These are phyloP conservation scores for Sericinus montela DNA, from an alignment of 2,888 invertebrate species.

Conservation along the genomic window DNA sequence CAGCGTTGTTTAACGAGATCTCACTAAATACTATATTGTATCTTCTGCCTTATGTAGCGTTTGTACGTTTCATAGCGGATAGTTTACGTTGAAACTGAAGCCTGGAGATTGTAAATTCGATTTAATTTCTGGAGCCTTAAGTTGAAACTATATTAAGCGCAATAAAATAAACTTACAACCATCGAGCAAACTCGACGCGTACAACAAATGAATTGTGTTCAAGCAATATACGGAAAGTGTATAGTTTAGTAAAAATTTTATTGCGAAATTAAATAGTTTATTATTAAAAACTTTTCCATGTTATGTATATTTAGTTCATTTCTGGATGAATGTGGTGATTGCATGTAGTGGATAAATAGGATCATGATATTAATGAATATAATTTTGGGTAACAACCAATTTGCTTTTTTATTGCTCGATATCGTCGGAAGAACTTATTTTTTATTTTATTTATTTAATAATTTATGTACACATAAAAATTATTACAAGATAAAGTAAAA, in stretches of 20 bases:
- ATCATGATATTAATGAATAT: slow-evolving; percentile 2
- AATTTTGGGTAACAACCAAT: not conserved
- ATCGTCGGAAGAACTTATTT: too few relatives aligned
- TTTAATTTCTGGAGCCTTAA: slow-evolving; percentile 14
- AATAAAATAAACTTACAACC: slow-evolving; percentile 12
- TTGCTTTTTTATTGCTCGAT: too few relatives aligned
- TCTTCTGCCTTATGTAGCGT: slow-evolving; percentile 48
- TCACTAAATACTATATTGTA: slow-evolving; percentile 51
- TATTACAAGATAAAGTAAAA: too few relatives aligned
- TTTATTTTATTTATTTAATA: too few relatives aligned
- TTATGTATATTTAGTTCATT: not conserved
- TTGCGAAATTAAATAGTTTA: slow-evolving; percentile 1
- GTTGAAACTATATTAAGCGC: slow-evolving; percentile 16
- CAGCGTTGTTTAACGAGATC: slow-evolving; percentile 53
- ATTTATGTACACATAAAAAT: too few relatives aligned
- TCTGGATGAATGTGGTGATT: not conserved
- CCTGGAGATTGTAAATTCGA: slow-evolving; percentile 28
- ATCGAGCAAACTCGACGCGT: too few relatives aligned
- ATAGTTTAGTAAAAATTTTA: slow-evolving; percentile 5
- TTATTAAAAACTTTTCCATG: slow-evolving; percentile 2
- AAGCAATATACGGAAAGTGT: slow-evolving; percentile 16
- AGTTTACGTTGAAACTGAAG: slow-evolving; percentile 28
- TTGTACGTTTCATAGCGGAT: slow-evolving; percentile 38
- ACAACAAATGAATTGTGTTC: slow-evolving; percentile 16
- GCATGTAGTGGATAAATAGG: too few relatives aligned